Percentiles rank a stretch among this genome's conserved stretches.
These are phyloP conservation scores for Myripristis jacobus DNA, from an alignment of 2,797 vertebrate genomes.

Conservation along the genomic window DNA sequence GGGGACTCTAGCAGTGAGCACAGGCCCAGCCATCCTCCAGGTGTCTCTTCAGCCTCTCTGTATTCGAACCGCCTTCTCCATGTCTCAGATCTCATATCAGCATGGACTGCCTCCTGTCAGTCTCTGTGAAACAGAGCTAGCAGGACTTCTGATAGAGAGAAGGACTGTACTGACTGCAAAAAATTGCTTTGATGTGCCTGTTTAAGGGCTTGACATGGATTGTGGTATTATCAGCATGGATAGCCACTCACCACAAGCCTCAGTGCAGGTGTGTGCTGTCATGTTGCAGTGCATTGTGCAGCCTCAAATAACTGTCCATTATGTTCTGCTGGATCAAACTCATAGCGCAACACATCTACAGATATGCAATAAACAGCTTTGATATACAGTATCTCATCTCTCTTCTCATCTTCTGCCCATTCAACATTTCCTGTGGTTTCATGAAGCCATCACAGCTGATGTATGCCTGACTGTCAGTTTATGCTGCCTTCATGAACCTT, in stretches of 20 bases:
- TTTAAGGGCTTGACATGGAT: slow-evolving; percentile 57
- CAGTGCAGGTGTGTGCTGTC: slow-evolving; percentile 27
- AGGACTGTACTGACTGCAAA: slow-evolving; percentile 57
- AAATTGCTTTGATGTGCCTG: slow-evolving; percentile 73
- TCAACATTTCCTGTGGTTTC: background rate
- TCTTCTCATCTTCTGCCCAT: background rate
- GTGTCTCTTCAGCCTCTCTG: slow-evolving; percentile 53
- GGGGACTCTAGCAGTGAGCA: slow-evolving; percentile 32
- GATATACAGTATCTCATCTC: background rate
- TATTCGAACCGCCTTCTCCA: slow-evolving; percentile 68
- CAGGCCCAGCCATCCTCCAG: slow-evolving; percentile 48
- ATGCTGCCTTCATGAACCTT: slow-evolving; percentile 5
- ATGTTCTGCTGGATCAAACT: slow-evolving; percentile 18
- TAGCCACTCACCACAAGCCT: slow-evolving; percentile 39
- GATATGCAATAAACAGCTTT: slow-evolving; percentile 17
- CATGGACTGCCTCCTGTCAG: slow-evolving; percentile 75
- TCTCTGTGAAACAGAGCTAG: slow-evolving; percentile 69
- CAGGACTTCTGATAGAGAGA: slow-evolving; percentile 67
- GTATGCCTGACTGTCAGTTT: slow-evolving; percentile 6
- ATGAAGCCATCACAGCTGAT: slow-evolving; percentile 1
- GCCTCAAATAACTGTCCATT: slow-evolving; percentile 8
- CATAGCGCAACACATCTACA: background rate
- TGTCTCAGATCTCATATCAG: slow-evolving; percentile 73
- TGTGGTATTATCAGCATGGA: slow-evolving; percentile 46
- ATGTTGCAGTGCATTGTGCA: slow-evolving; percentile 4